Percentiles rank a stretch among this genome's conserved stretches.
Evolutionary conservation across 2,888 invertebrate genomes (phyloP).

Genomic region (Parnassius mnemosyne): DNA sequence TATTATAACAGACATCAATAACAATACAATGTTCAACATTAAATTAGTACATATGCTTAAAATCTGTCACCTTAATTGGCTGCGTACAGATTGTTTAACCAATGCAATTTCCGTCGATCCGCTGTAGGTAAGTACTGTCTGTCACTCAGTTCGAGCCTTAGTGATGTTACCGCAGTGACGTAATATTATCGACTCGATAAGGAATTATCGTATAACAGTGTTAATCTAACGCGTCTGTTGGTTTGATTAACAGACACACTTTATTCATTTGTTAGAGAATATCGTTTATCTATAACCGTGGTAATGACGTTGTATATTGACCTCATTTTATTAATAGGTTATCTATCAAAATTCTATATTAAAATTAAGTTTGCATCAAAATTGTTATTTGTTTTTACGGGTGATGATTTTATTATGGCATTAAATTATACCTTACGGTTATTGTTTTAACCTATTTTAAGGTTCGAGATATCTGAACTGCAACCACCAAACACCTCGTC

Average conservation of each 20-base stretch:
- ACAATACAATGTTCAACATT: neutral
- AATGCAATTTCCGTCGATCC: conserved; percentile 15
- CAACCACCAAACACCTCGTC: too few species aligned
- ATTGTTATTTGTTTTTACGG: too few species aligned
- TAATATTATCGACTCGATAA: conserved; percentile 41
- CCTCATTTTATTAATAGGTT: too few species aligned
- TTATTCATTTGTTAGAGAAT: conserved; percentile 9
- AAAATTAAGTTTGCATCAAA: too few species aligned
- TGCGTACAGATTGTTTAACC: conserved; percentile 6
- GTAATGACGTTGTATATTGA: too few species aligned
- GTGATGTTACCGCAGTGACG: conserved; percentile 53
- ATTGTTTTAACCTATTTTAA: too few species aligned
- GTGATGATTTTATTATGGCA: too few species aligned
- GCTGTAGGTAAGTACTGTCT: conserved; percentile 36
- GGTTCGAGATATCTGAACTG: too few species aligned
- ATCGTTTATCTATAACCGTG: neutral
- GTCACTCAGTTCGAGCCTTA: conserved; percentile 36
- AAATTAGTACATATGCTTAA: neutral
- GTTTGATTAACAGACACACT: conserved; percentile 31
- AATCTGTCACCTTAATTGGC: neutral
- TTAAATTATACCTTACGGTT: too few species aligned
- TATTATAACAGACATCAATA: neutral
- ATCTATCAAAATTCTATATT: too few species aligned
- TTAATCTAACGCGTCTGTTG: conserved; percentile 66
- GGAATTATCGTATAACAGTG: conserved; percentile 60